Evolutionary conservation across 2,888 invertebrate species (phyloP).

Genomic region (Chrysolina haemoptera): DNA sequence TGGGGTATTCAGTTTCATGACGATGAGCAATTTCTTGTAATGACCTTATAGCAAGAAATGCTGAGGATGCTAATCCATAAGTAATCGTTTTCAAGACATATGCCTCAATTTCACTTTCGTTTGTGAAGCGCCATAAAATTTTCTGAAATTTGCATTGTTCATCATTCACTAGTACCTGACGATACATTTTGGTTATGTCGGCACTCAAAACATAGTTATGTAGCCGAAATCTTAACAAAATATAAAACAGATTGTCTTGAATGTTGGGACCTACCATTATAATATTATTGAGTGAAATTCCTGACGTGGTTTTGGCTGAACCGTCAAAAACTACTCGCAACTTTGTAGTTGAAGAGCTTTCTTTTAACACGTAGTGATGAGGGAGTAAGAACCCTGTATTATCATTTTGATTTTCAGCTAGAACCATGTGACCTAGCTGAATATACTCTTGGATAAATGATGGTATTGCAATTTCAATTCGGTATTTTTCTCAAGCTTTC

Average conservation of each 20-base stretch:
- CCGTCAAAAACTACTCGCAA: too few relatives aligned
- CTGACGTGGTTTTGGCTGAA: conserved; percentile 36
- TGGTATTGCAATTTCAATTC: conserved; percentile 31
- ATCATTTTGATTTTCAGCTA: background rate
- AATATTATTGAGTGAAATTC: conserved; percentile 45
- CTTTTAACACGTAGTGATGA: conserved; percentile 45
- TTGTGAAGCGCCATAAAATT: conserved; percentile 45
- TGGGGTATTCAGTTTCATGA: too few relatives aligned
- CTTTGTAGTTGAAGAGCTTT: conserved; percentile 38
- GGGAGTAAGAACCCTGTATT: conserved; percentile 39
- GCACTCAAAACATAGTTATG: conserved; percentile 36
- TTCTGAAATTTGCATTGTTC: conserved; percentile 4
- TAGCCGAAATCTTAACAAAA: conserved; percentile 35
- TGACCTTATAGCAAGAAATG: conserved; percentile 32
- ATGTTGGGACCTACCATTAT: conserved; percentile 40
- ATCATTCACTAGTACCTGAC: conserved; percentile 32
- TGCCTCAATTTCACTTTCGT: conserved; percentile 27
- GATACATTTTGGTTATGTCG: conserved; percentile 46
- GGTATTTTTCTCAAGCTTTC: conserved; percentile 27
- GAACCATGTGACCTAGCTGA: conserved; percentile 43
- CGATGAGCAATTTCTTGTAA: too few relatives aligned
- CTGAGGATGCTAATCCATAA: conserved; percentile 40
- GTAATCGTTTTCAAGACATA: conserved; percentile 47
- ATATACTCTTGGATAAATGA: conserved; percentile 42
- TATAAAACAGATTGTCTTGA: conserved; percentile 42